Conservation (phyloP, 2,888 invertebrate species). For the Drosophila setosimentum region DNA sequence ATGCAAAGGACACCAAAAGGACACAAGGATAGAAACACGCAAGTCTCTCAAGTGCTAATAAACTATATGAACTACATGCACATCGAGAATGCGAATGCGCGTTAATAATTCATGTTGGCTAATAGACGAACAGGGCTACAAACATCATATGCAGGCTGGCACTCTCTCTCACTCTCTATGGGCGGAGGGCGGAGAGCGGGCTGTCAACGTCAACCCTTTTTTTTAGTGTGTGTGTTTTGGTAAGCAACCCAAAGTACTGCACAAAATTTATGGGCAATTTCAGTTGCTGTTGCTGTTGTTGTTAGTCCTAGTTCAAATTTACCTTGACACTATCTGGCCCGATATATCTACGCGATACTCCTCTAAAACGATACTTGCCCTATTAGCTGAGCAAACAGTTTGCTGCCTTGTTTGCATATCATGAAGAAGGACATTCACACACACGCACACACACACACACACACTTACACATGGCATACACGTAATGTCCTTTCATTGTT, state of each 20-base stretch:
- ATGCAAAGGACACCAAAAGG: slow-evolving; percentile 79
- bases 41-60: slow-evolving; percentile 78
- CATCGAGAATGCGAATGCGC: slow-evolving; percentile 57
- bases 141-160: slow-evolving; percentile 72
- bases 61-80: slow-evolving; percentile 79
- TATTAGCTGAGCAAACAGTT: slow-evolving; percentile 72
- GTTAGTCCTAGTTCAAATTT: slow-evolving; percentile 36
- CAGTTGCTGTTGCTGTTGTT: slow-evolving; percentile 35
- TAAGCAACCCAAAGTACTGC: slow-evolving; percentile 39
- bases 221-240: slow-evolving; percentile 9
- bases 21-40: slow-evolving; percentile 44
- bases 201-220: slow-evolving; percentile 78
- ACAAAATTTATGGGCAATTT: slow-evolving; percentile 73
- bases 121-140: slow-evolving; percentile 60
- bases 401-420: slow-evolving; percentile 68
- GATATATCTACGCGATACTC: slow-evolving; percentile 60
- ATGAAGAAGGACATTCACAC: slow-evolving; percentile 39
- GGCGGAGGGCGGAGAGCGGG: slow-evolving; percentile 22
- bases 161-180: slow-evolving; percentile 9
- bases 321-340: slow-evolving; percentile 66
- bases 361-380: slow-evolving; percentile 29
- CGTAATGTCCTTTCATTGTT: slow-evolving; percentile 65
- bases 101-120: slow-evolving; percentile 78
- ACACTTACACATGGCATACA: slow-evolving; percentile 31
- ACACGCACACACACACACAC: slow-evolving; percentile 33